These are phyloP conservation scores for Perdix hodgsoniae DNA, from an alignment of 2,797 vertebrate genomes.

Conservation along the genomic window DNA sequence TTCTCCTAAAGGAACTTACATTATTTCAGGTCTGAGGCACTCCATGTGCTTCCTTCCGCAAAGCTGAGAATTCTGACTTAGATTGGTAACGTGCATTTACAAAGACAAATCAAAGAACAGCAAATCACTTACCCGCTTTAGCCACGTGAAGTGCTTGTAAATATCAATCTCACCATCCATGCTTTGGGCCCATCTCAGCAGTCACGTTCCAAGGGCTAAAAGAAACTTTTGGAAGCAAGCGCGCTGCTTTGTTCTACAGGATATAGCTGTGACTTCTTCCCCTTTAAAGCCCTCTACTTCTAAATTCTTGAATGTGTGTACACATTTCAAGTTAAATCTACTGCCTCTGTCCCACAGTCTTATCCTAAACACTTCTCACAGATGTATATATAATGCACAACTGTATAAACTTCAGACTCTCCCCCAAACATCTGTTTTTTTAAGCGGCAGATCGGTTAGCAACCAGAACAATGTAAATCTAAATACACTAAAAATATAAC, in stretches of 20 bases:
- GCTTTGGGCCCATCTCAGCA: constrained; percentile 91
- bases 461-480: constrained; percentile 72
- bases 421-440: constrained; percentile 82
- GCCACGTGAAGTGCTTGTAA: constrained; percentile 97
- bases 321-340: constrained; percentile 70
- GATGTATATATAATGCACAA: constrained; percentile 70
- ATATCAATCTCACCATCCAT: constrained; percentile 98
- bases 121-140: constrained; percentile 91
- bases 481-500: constrained; percentile 78
- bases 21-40: constrained; percentile 27
- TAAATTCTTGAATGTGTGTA: constrained; percentile 61
- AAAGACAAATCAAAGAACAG: constrained; percentile 60
- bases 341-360: constrained; percentile 65
- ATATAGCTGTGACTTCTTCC: constrained; percentile 34
- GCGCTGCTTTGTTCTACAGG: constrained; percentile 61
- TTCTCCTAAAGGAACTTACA: constrained; percentile 65
- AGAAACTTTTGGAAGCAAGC: constrained; percentile 68
- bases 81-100: constrained; percentile 6
- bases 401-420: constrained; percentile 74
- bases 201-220: constrained; percentile 77
- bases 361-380: constrained; percentile 72
- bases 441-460: constrained; percentile 28
- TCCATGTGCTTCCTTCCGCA: background rate
- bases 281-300: constrained; percentile 52
- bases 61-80: background rate